These are phyloP conservation scores for Poeciliopsis gracilis DNA, from an alignment of 2,797 vertebrate species.

Conservation along the genomic window DNA sequence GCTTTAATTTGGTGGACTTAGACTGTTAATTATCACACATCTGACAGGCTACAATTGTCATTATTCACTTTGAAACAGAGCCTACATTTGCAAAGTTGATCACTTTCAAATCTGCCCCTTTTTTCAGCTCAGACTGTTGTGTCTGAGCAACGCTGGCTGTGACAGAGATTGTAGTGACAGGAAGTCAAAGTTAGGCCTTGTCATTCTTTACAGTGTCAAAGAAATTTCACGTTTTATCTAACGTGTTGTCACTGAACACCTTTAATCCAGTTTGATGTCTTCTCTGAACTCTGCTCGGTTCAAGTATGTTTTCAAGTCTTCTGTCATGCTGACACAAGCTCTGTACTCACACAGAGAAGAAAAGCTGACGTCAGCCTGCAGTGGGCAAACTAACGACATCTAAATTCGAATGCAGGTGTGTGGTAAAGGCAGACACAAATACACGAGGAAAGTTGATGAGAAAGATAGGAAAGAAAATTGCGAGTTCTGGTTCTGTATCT, in stretches of 20 bases:
- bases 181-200: background rate
- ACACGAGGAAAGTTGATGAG: slow-evolving; percentile 28
- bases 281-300: background rate
- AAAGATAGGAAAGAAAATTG: slow-evolving; percentile 43
- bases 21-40: background rate
- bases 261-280: background rate
- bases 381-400: slow-evolving; percentile 23
- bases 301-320: slow-evolving; percentile 1
- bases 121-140: background rate
- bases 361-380: background rate
- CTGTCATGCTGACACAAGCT: background rate
- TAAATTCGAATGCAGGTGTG: slow-evolving; percentile 12
- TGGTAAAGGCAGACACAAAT: slow-evolving; percentile 25
- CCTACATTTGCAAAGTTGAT: background rate
- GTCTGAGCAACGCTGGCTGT: background rate
- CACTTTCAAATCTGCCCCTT: background rate
- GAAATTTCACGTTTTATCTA: background rate
- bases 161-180: background rate
- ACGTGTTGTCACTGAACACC: background rate
- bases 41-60: background rate
- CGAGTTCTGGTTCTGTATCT: background rate
- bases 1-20: background rate
- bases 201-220: background rate
- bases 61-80: background rate
- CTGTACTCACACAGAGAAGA: background rate